phyloP scores from a whole-genome alignment of 2,888 invertebrate species.

The Alentia gelatinosa region DNA sequence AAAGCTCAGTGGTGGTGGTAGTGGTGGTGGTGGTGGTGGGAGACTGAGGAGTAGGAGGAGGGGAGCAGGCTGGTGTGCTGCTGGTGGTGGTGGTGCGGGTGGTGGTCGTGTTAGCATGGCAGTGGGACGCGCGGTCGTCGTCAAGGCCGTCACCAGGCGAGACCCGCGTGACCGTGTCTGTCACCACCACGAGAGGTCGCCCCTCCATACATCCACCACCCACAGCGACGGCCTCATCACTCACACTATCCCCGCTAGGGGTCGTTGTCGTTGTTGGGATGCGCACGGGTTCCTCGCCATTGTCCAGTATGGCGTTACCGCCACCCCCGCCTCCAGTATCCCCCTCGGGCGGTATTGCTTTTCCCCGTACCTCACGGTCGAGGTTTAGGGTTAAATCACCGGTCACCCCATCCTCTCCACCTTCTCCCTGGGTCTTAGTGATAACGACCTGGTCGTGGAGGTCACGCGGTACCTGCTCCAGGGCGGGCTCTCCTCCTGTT shows the following conservation, averaged over 20 bases:
- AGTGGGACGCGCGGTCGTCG: not conserved
- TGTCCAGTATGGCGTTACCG: not conserved
- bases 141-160: not conserved
- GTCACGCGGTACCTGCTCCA: not conserved
- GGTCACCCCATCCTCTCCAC: not conserved
- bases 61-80: not conserved
- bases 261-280: not conserved
- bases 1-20: not conserved
- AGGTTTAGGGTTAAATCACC: not conserved
- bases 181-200: not conserved
- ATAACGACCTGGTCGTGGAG: not conserved
- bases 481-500: not conserved
- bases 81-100: not conserved
- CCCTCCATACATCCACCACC: not conserved
- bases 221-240: not conserved
- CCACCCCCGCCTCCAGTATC: not conserved
- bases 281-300: not conserved
- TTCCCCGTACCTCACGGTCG: not conserved
- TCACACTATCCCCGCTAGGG: not conserved
- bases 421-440: not conserved
- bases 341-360: no score
- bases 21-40: not conserved
- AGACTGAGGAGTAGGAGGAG: not conserved
- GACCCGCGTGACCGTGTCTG: conserved; percentile 5
- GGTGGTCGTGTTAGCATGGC: not conserved